Base-by-base conservation (phyloP, 2,113 vertebrate species). In the Setophaga petechia region DNA sequence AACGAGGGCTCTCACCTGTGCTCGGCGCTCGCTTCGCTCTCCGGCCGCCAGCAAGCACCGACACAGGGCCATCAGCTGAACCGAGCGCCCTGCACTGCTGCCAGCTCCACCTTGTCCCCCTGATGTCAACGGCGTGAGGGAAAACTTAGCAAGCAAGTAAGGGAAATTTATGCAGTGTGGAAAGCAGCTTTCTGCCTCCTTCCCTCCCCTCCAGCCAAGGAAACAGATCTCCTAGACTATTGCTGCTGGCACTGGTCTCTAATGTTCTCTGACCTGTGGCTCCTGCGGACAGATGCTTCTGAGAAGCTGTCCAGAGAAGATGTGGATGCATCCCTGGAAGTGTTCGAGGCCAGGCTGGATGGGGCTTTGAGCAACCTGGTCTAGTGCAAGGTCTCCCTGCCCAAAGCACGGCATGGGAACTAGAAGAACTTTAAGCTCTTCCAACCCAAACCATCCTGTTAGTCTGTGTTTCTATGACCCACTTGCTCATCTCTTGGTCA, bases 21-120 rank as follows among this genome's bases (percentile, higher is more conserved):
- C 25, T 21, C 9, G 16, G 17, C 27, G 44, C 44, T 39, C 2
- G 13, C 54, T 4, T 6, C 31, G 8, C 21, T 15, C 84, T 5
- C 6, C 6, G 52, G 3, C 57, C 12, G 0, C 1, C 37, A 5
- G 16, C 5, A 31, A 41, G 46, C 63, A 2, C 58, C 7, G 58
- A 41, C 33, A 7, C 49, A 1, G 4, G 0, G 62, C 80, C 15
- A 0, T 1, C 11, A 10, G 68, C 12, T 13, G 7, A 10, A 8
- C 0, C 0, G 22, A 24, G 46, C 12, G 5, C 65, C 11, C 22
- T 3, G 11, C 63, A 0, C 3, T 0, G 2, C 71, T 3, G 15
- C 6, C 1, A 18, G 20, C 59, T 11, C 0, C 28, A 0, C 6
- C 0, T 17, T 5, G 55, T 7, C 41, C 33, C 41, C 28, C 7